Evolutionary conservation across 1,140 invertebrate genomes (phyloP).

Genomic region (Drosophila biarmipes): DNA sequence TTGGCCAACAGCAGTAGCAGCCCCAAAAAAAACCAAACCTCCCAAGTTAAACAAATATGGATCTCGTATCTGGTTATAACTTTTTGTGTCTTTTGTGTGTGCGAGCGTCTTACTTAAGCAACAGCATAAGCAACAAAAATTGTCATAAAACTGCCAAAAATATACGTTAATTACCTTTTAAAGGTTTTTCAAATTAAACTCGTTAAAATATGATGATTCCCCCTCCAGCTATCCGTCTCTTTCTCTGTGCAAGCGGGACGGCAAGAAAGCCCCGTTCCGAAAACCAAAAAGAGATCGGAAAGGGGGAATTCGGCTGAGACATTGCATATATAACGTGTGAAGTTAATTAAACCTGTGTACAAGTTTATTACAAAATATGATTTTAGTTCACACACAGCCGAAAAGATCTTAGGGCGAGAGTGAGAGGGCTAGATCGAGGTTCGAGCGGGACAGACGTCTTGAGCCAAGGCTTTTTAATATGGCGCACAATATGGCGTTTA

Average conservation of each 20-base stretch:
- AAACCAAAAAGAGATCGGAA: constrained; percentile 32
- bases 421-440: neutral
- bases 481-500: constrained; percentile 29
- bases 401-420: constrained; percentile 1
- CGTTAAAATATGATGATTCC: constrained; percentile 72
- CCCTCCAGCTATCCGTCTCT: neutral
- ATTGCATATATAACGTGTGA: constrained; percentile 67
- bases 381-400: constrained; percentile 67
- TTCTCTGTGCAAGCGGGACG: constrained; percentile 25
- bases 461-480: constrained; percentile 31
- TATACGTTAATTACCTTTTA: constrained; percentile 83
- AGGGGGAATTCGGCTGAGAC: constrained; percentile 3
- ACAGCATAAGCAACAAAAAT: constrained; percentile 57
- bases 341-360: constrained; percentile 79
- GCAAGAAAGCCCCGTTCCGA: constrained; percentile 48
- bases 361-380: constrained; percentile 82
- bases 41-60: constrained; percentile 68
- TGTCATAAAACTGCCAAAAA: constrained; percentile 82
- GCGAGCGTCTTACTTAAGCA: constrained; percentile 41
- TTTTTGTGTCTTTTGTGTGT: constrained; percentile 3
- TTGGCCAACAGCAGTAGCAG: constrained; percentile 51
- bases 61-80: constrained; percentile 49
- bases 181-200: constrained; percentile 83
- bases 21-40: constrained; percentile 8
- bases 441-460: constrained; percentile 10